phyloP scores from a whole-genome alignment of 2,888 invertebrate genomes.

The Himalopsyche japonica region DNA sequence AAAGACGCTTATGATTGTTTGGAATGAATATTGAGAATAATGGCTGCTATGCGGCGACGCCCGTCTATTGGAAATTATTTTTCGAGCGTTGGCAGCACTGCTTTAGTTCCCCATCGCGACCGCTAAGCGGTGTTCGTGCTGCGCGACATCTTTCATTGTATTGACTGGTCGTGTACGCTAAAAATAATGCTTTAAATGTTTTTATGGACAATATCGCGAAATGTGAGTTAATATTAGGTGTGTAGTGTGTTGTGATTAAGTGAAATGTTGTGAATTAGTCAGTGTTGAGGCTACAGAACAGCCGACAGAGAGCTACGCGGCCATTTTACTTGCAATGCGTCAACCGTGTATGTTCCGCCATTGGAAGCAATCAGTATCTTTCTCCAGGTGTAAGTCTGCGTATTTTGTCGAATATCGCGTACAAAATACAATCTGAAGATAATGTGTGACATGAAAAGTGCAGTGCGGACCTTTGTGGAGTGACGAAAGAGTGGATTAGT shows the following conservation, averaged over 20 bases:
- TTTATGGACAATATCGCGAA: slow-evolving; percentile 62
- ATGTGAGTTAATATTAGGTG: slow-evolving; percentile 57
- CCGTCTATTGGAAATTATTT: slow-evolving; percentile 27
- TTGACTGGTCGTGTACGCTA: slow-evolving; percentile 68
- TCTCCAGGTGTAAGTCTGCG: slow-evolving; percentile 64
- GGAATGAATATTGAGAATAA: neutral
- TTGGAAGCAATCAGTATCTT: slow-evolving; percentile 71
- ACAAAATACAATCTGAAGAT: slow-evolving; percentile 54
- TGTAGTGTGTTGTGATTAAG: slow-evolving; percentile 58
- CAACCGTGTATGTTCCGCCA: slow-evolving; percentile 74
- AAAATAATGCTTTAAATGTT: slow-evolving; percentile 68
- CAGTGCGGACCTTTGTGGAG: slow-evolving; percentile 63
- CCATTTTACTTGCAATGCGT: slow-evolving; percentile 75
- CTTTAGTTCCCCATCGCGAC: slow-evolving; percentile 62
- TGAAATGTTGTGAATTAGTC: slow-evolving; percentile 59
- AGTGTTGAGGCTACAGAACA: slow-evolving; percentile 59
- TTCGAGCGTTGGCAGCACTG: slow-evolving; percentile 51
- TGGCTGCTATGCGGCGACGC: slow-evolving; percentile 22
- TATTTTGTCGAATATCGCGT: slow-evolving; percentile 58
- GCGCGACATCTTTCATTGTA: slow-evolving; percentile 74
- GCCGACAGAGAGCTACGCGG: slow-evolving; percentile 62
- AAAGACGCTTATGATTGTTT: neutral
- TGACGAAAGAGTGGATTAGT: slow-evolving; percentile 63
- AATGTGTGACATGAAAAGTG: slow-evolving; percentile 62
- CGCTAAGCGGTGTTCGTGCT: slow-evolving; percentile 64